Evolutionary conservation across 1,140 invertebrate species (phyloP).

Genomic region (Drosophila nasuta): DNA sequence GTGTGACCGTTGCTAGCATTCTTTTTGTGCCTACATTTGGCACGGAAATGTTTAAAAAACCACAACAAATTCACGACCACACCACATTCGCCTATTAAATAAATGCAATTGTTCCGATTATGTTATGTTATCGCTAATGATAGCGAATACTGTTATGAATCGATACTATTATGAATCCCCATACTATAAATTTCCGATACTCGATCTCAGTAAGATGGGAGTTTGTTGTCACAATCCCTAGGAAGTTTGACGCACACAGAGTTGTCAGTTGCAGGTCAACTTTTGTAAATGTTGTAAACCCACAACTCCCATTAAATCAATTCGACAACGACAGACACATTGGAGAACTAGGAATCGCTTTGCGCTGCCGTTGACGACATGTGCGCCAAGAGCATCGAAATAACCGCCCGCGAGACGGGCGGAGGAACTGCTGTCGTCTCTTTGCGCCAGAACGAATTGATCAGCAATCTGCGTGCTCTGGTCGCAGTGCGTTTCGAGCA

Average conservation of each 20-base stretch:
- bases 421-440: constrained; percentile 42
- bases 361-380: constrained; percentile 10
- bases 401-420: constrained; percentile 50
- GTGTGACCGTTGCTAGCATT: too few species aligned
- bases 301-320: neutral
- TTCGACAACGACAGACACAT: constrained; percentile 1
- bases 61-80: too few species aligned
- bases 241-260: neutral
- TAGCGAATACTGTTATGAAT: too few species aligned
- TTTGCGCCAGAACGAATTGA: constrained; percentile 57
- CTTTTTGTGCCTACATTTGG: too few species aligned
- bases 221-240: neutral
- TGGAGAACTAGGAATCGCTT: neutral
- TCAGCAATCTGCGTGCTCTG: constrained; percentile 57
- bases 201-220: neutral
- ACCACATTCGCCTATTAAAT: too few species aligned
- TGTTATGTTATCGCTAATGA: too few species aligned
- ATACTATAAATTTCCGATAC: too few species aligned
- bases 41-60: too few species aligned
- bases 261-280: neutral
- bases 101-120: too few species aligned
- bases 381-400: constrained; percentile 46
- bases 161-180: too few species aligned
- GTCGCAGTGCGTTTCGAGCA: constrained; percentile 64
- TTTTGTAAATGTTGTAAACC: neutral